Evolutionary conservation across 1,140 invertebrate species (phyloP), one percentile per base, ranked within the genome.

Genomic region (Bradysia coprophila): DNA sequence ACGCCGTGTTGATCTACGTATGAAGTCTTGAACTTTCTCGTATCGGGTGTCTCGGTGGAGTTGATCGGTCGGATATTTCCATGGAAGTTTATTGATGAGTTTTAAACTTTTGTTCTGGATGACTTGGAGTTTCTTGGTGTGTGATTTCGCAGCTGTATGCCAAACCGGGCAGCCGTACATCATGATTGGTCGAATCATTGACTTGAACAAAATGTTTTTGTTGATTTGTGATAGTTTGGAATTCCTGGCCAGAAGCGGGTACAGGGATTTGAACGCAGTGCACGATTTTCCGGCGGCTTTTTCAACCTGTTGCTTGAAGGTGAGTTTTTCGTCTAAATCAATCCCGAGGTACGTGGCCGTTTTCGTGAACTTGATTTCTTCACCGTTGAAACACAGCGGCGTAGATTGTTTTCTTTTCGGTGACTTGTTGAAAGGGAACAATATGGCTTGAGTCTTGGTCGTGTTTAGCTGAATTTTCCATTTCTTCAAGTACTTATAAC

Each of bases 61-160:
- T 8, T 28, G 6, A 28, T 28, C 13, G 6, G 24, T 28, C 6
- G 6, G 24, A 28, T 8, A 28, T 28, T 13, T 6, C 40, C 41
- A 51, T 21, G 46, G 42, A 16, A 50, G 32, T 24, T 46, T 42
- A 2, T 47, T 34, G 10, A 49, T 46, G 13, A 41, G 43, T 8
- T 53, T 41, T 10, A 56, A 44, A 22, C 47, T 42, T 48, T 55
- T 51, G 33, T 51, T 53, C 42, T 55, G 54, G 0, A 55, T 31
- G 19, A 31, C 28, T 42, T 54, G 48, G 1, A 58, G 44, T 15
- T 19, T 48, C 0, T 48, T 41, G 2, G 48, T 43, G 22, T 44
- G 23, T n/a, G 43, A 33, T 15, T 41, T 41, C 13, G 15, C 21
- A 0, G 44, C 38, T 4, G 46, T 39, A 4, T 48, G 43, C 46